Percentiles rank a stretch among this genome's conserved stretches.
These are phyloP conservation scores for Drosophila littoralis DNA, from an alignment of 1,140 invertebrate species.

Conservation along the genomic window DNA sequence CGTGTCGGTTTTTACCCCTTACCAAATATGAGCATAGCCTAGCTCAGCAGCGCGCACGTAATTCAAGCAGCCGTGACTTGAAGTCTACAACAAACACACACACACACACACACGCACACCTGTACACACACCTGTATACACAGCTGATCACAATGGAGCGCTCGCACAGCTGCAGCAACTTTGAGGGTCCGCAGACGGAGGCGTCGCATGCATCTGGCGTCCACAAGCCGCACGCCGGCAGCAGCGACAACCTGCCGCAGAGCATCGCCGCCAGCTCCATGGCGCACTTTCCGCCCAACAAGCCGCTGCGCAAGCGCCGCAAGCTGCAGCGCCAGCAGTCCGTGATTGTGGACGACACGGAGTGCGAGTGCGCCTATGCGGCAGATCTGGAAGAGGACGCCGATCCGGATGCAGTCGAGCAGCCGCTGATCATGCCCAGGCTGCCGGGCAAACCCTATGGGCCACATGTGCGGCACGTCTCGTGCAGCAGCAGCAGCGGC, in stretches of 20 bases:
- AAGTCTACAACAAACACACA: conserved; percentile 1
- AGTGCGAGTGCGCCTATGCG: conserved; percentile 53
- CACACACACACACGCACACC: background rate
- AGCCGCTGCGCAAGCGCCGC: conserved; percentile 64
- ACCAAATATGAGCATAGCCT: conserved; percentile 70
- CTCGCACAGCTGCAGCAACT: conserved; percentile 71
- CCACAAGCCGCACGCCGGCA: conserved; percentile 35
- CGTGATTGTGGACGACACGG: conserved; percentile 49
- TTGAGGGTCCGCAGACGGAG: conserved; percentile 42
- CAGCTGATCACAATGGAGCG: conserved; percentile 55
- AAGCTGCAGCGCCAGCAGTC: conserved; percentile 64
- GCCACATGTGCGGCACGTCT: conserved; percentile 16
- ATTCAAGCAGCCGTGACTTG: conserved; percentile 70
- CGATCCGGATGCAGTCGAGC: conserved; percentile 22
- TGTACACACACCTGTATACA: background rate
- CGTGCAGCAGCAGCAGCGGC: conserved; percentile 3
- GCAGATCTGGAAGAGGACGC: conserved; percentile 71
- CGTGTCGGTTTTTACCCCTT: conserved; percentile 30
- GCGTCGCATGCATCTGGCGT: conserved; percentile 3
- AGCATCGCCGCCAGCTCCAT: conserved; percentile 11
- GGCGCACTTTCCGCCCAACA: conserved; percentile 61
- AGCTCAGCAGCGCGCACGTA: conserved; percentile 27
- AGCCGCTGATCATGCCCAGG: conserved; percentile 3
- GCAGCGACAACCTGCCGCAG: conserved; percentile 61
- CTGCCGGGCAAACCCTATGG: conserved; percentile 20